Evolutionary conservation across 1,140 invertebrate genomes (phyloP).

Genomic region (Temnothorax curvispinosus): DNA sequence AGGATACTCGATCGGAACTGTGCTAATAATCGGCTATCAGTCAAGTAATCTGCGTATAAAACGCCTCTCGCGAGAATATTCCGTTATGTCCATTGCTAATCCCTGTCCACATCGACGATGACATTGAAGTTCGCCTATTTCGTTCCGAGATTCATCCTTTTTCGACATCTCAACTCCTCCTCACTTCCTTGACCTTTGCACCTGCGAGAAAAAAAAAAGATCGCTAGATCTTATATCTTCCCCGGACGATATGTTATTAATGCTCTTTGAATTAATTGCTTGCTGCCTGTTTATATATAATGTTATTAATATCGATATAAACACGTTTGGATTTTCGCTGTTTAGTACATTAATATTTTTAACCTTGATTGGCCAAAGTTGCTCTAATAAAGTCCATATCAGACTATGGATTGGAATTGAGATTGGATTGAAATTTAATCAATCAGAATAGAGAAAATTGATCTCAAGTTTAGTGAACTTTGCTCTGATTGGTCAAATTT

Average conservation of each 20-base stretch:
- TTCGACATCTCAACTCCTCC: constrained; percentile 50
- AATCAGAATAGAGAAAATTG: no score
- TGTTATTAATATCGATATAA: constrained; percentile 74
- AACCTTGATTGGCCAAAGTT: constrained; percentile 76
- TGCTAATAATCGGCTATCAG: constrained; percentile 49
- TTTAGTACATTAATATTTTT: constrained; percentile 75
- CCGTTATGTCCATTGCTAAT: constrained; percentile 52
- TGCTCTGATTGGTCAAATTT: no score
- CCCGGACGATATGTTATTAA: constrained; percentile 74
- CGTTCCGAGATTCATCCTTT: constrained; percentile 48
- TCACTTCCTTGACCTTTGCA: constrained; percentile 44
- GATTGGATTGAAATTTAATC: no score
- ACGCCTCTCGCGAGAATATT: constrained; percentile 51
- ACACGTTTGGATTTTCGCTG: constrained; percentile 74
- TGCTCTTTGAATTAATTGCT: constrained; percentile 82
- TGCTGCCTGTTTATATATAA: constrained; percentile 83
- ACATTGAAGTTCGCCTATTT: constrained; percentile 66
- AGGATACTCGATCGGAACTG: constrained; percentile 56
- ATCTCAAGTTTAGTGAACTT: no score
- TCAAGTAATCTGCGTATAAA: constrained; percentile 57
- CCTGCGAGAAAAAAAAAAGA: constrained; percentile 48
- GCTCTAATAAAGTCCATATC: no score
- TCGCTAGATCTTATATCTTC: constrained; percentile 57
- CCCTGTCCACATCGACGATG: constrained; percentile 54
- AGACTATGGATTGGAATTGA: no score